phyloP scores from a whole-genome alignment of 2,113 vertebrate species.

The Seriola aureovittata region DNA sequence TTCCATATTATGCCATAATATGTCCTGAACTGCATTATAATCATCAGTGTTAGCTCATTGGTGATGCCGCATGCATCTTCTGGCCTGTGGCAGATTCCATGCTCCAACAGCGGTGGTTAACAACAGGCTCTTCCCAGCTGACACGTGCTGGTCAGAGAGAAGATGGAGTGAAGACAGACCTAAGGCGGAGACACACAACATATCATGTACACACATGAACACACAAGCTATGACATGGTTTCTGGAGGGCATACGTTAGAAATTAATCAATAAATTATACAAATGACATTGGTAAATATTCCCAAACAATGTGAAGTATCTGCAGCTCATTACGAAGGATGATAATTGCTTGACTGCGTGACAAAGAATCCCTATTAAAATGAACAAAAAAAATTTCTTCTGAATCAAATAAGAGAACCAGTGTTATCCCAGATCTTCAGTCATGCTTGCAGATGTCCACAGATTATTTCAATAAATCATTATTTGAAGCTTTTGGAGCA shows the following conservation, averaged over 20 bases:
- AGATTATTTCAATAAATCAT: constrained; percentile 59
- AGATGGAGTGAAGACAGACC: background rate
- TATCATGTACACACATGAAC: background rate
- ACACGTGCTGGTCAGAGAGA: constrained; percentile 8
- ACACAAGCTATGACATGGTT: background rate
- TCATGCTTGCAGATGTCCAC: constrained; percentile 22
- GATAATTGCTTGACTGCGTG: constrained; percentile 20
- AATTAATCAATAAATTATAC: constrained; percentile 23
- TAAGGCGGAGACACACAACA: background rate
- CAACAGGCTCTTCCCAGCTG: constrained; percentile 15
- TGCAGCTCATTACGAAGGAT: constrained; percentile 13
- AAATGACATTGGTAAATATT: constrained; percentile 29
- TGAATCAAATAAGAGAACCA: constrained; percentile 32
- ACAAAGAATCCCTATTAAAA: constrained; percentile 34
- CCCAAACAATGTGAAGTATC: constrained; percentile 18
- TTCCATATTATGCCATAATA: constrained; percentile 22
- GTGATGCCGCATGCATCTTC: constrained; percentile 27
- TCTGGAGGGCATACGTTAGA: background rate
- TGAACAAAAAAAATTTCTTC: constrained; percentile 21
- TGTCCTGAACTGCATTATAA: constrained; percentile 11
- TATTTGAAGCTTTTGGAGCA: constrained; percentile 58
- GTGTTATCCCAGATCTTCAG: constrained; percentile 21
- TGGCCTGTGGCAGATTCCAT: constrained; percentile 30
- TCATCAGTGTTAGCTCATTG: constrained; percentile 37
- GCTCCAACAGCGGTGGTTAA: constrained; percentile 16